Evolutionary conservation across 2,888 invertebrate genomes (phyloP).

Genomic region (Epinotia nisella): DNA sequence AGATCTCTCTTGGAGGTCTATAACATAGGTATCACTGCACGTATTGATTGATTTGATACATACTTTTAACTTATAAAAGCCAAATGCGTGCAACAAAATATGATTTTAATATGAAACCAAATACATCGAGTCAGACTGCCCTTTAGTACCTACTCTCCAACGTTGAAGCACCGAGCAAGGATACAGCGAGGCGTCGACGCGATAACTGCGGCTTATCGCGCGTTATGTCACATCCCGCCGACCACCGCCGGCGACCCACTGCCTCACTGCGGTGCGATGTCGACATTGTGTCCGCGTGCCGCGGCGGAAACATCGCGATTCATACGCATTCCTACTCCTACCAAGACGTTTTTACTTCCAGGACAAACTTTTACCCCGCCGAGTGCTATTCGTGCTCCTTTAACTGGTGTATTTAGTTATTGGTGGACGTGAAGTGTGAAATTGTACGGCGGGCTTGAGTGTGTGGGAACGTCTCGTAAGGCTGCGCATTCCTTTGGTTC

Average conservation of each 20-base stretch:
- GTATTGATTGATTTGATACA: too few relatives aligned
- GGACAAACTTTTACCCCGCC: not conserved
- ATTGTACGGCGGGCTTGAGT: not conserved
- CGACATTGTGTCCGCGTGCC: not conserved
- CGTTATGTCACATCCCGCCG: conserved; percentile 14
- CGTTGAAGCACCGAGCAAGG: too few relatives aligned
- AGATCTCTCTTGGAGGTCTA: too few relatives aligned
- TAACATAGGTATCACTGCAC: too few relatives aligned
- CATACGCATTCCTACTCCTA: not conserved
- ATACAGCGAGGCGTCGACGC: not conserved
- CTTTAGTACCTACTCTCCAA: not conserved
- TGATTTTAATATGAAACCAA: not conserved
- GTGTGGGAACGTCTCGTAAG: conserved; percentile 15
- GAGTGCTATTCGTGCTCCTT: not conserved
- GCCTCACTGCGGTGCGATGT: not conserved
- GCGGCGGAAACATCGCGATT: not conserved
- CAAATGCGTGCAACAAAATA: not conserved
- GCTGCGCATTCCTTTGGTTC: conserved; percentile 7
- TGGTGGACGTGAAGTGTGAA: conserved; percentile 18
- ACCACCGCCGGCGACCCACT: not conserved
- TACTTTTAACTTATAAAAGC: too few relatives aligned
- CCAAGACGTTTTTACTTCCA: not conserved
- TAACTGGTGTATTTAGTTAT: conserved; percentile 24
- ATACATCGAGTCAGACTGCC: not conserved
- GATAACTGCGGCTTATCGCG: conserved; percentile 2